phyloP scores from a whole-genome alignment of 2,888 invertebrate species.

The Acleris literana region DNA sequence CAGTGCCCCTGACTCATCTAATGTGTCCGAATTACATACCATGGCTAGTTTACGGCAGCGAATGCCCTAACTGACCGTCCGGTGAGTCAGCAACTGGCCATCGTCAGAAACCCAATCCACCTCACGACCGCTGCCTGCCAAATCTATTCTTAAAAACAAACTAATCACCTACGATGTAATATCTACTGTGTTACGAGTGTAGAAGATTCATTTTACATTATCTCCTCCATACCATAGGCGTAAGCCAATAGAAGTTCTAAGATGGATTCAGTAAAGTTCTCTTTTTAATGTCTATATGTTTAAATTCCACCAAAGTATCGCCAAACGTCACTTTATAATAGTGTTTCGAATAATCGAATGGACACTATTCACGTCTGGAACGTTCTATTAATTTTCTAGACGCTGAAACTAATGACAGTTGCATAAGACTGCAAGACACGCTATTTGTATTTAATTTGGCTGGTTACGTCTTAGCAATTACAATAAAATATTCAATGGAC shows the following conservation, averaged over 20 bases:
- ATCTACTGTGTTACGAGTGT: slow-evolving; percentile 11
- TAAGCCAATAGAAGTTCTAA: slow-evolving; percentile 12
- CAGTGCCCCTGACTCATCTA: too few species aligned
- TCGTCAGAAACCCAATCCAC: slow-evolving; percentile 63
- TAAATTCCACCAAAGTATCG: slow-evolving; percentile 40
- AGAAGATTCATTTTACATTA: background rate
- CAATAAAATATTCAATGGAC: too few species aligned
- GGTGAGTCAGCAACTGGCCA: slow-evolving; percentile 59
- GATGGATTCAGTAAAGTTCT: background rate
- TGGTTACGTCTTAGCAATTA: too few species aligned
- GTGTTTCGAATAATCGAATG: slow-evolving; percentile 48
- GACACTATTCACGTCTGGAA: slow-evolving; percentile 44
- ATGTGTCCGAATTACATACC: too few species aligned
- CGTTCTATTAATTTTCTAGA: slow-evolving; percentile 40
- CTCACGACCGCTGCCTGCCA: slow-evolving; percentile 60
- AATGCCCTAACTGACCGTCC: slow-evolving; percentile 55
- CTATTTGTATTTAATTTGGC: background rate
- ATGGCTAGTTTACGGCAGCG: too few species aligned
- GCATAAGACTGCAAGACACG: background rate
- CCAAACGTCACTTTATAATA: slow-evolving; percentile 54
- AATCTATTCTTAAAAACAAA: slow-evolving; percentile 69
- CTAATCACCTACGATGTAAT: slow-evolving; percentile 36
- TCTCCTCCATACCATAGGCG: background rate
- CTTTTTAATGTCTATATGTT: slow-evolving; percentile 21
- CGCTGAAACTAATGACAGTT: slow-evolving; percentile 22